These are phyloP conservation scores for Pipistrellus pipistrellus DNA, from an alignment of 2,797 vertebrate species.

Conservation along the genomic window DNA sequence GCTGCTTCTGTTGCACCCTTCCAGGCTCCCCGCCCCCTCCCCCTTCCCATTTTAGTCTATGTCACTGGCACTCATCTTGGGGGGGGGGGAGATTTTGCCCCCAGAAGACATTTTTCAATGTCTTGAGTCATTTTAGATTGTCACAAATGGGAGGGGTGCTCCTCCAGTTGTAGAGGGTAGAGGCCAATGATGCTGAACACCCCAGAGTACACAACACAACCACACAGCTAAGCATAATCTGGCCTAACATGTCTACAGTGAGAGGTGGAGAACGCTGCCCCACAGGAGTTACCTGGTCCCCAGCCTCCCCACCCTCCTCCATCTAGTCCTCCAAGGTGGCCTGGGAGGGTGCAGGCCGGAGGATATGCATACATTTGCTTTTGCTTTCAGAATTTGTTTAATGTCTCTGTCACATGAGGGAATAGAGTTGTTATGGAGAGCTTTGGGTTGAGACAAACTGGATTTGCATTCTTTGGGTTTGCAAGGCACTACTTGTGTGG, in stretches of 20 bases:
- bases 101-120: background rate
- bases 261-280: background rate
- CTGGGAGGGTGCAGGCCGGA: background rate
- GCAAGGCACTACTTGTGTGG: background rate
- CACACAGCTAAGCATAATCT: background rate
- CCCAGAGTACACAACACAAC: background rate
- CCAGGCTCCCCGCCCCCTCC: too few species aligned
- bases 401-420: background rate
- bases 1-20: background rate
- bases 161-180: background rate
- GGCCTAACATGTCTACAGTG: background rate
- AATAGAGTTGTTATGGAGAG: background rate
- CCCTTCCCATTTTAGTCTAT: background rate
- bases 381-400: background rate
- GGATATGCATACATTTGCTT: background rate
- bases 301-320: accelerated
- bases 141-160: background rate
- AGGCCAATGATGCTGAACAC: background rate
- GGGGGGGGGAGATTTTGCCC: background rate
- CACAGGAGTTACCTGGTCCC: background rate
- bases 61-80: background rate
- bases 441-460: background rate
- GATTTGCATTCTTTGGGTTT: background rate
- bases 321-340: background rate
- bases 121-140: slow-evolving; percentile 14